Conservation (phyloP, 2,888 invertebrate genomes). For the Patella caerulea region DNA sequence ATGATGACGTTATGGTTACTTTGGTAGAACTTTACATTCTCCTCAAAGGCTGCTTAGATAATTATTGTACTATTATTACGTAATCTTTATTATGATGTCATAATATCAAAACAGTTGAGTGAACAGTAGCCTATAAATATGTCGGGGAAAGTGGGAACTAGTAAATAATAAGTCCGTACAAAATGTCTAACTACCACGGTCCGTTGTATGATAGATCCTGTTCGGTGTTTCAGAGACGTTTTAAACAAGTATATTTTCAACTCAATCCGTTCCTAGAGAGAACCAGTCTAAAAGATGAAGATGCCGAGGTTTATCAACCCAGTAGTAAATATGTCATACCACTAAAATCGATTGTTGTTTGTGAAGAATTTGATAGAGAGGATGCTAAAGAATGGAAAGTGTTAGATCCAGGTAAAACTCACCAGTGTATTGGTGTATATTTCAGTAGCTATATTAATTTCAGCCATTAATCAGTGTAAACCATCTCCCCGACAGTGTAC, state of each 20-base stretch:
- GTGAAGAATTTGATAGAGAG: conserved; percentile 20
- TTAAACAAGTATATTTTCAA: conserved; percentile 42
- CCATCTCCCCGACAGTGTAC: too few species aligned
- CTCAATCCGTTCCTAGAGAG: conserved; percentile 38
- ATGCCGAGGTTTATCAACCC: conserved; percentile 14
- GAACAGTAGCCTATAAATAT: too few species aligned
- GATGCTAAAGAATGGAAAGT: conserved; percentile 33
- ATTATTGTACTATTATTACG: too few species aligned
- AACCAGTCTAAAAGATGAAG: conserved; percentile 26
- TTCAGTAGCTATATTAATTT: too few species aligned
- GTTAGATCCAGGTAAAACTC: conserved; percentile 9
- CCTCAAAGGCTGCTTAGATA: too few species aligned
- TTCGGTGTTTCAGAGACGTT: conserved; percentile 32
- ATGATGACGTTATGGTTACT: too few species aligned
- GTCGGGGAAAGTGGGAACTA: too few species aligned
- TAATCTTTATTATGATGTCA: too few species aligned
- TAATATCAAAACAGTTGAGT: too few species aligned
- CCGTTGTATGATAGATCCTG: conserved; percentile 11
- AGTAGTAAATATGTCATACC: conserved; percentile 19
- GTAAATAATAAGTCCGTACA: neutral
- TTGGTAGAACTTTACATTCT: too few species aligned
- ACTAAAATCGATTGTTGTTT: conserved; percentile 15
- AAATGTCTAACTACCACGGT: conserved; percentile 13
- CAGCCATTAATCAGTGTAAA: too few species aligned
- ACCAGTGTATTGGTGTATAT: too few species aligned